Evolutionary conservation across 2,797 vertebrate genomes (phyloP).

Genomic region (Myotis planiceps): DNA sequence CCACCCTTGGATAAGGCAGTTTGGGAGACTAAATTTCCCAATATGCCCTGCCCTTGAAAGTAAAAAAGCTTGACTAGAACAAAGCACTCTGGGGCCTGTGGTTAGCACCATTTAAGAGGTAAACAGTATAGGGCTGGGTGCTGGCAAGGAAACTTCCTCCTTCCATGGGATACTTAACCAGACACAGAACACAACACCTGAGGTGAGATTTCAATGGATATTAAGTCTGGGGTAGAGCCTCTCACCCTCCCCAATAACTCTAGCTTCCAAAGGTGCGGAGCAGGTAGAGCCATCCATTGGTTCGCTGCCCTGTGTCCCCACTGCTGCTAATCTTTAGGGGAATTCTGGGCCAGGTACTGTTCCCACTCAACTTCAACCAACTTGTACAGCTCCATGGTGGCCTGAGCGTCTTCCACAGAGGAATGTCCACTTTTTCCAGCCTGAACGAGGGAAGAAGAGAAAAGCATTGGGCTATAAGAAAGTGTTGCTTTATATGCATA

Average conservation of each 20-base stretch:
- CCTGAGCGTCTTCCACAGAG: conserved; percentile 94
- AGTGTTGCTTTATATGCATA: background rate
- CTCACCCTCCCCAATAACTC: background rate
- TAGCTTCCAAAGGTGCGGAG: background rate
- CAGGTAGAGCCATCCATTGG: background rate
- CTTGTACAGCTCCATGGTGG: conserved; percentile 96
- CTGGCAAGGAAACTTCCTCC: background rate
- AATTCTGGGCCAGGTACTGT: conserved; percentile 82
- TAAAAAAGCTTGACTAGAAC: background rate
- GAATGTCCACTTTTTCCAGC: conserved; percentile 91
- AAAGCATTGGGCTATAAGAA: background rate
- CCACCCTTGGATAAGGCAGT: background rate
- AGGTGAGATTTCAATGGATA: conserved; percentile 58
- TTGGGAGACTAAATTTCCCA: background rate
- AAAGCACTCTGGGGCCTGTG: background rate
- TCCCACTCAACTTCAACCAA: conserved; percentile 94
- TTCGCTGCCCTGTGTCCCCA: background rate
- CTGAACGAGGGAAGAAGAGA: conserved; percentile 81
- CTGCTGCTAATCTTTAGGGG: conserved; percentile 55
- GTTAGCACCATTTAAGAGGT: conserved; percentile 64
- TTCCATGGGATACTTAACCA: conserved; percentile 12
- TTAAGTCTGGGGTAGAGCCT: background rate
- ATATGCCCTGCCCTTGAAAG: background rate
- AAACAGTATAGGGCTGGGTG: background rate
- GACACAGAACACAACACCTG: conserved; percentile 34